A percentile compares a stretch with the other conserved stretches of the same genome.
These are phyloP conservation scores for Acrossocheilus wenchowensis DNA, from an alignment of 2,797 vertebrate genomes.

Conservation along the genomic window DNA sequence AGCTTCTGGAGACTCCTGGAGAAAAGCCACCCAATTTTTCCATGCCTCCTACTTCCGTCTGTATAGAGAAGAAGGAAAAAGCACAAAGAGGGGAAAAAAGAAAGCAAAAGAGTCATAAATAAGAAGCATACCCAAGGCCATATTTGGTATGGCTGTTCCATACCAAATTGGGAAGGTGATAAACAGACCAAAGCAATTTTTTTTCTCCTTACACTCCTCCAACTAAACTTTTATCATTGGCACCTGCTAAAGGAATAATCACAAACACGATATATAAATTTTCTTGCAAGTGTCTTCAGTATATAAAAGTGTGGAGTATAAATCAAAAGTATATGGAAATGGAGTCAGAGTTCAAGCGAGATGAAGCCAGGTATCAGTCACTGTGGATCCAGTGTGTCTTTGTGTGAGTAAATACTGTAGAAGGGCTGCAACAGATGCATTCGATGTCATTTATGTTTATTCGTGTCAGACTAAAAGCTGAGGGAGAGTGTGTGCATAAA, in stretches of 20 bases:
- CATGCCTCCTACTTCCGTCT: constrained; percentile 76
- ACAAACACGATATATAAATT: not conserved
- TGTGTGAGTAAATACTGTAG: not conserved
- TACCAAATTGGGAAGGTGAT: constrained; percentile 67
- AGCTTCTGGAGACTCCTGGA: constrained; percentile 75
- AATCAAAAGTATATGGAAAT: constrained; percentile 69
- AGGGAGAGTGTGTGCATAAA: constrained; percentile 86
- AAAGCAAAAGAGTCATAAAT: constrained; percentile 64
- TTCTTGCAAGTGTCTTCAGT: not conserved
- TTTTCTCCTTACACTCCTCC: constrained; percentile 53
- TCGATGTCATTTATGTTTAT: not conserved
- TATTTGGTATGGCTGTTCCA: constrained; percentile 77
- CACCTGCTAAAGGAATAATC: constrained; percentile 13
- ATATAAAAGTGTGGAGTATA: not conserved
- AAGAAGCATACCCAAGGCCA: constrained; percentile 76
- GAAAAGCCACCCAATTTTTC: constrained; percentile 70
- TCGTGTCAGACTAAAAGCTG: constrained; percentile 82
- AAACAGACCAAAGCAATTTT: constrained; percentile 65
- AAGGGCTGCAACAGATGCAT: not conserved
- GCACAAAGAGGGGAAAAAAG: constrained; percentile 51
- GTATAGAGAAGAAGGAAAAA: constrained; percentile 57
- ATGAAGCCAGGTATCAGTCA: constrained; percentile 81
- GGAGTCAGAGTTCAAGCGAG: constrained; percentile 84
- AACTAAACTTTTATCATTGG: constrained; percentile 32
- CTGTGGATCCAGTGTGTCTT: not conserved